Evolutionary conservation across 1,140 invertebrate species (phyloP), one percentile per base, ranked within the genome.

Genomic region (Zeugodacus cucurbitae): DNA sequence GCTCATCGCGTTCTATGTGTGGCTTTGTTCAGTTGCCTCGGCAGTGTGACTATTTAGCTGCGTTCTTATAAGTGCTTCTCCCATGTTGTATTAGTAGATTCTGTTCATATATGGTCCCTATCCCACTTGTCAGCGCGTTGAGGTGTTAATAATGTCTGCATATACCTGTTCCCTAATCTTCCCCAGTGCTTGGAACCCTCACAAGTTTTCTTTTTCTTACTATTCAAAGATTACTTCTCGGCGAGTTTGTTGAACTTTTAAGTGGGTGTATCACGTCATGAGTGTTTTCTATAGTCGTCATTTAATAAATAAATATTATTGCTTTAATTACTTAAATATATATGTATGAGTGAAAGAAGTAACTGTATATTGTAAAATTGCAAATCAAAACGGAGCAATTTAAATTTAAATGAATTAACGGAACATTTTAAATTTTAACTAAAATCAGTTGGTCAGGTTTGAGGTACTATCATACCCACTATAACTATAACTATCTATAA

Each of bases 121-220:
- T 34, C 44, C 41, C 74, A 82, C 74, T 41, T 82, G 41, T 48
- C 26, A 54, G n/a, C 74, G 74, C 41, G 44, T 82, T 48, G 41
- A 82, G 41, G 74, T 82, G 74, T 82, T 82, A 82, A 48, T 82
- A 48, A 82, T 54, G 74, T 82, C 74, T 82, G 44, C 74, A 62
- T 62, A 54, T 34, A 7, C 37, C 8, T 41, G 17, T 82, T 82
- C 74, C 41, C 41, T 82, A 82, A 82, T 37, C 74, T 82, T 29
- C 41, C 41, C 41, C 74, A 82, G 29, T 34, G 26, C 41, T 48
- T 82, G n/a, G 74, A 20, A 48, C 74, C 74, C 74, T 82, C 22
- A 26, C 41, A 82, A 48, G n/a, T 26, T 82, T 82, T 54, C 11
- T 26, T 82, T 48, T 82, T 82, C 22, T 82, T 82, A 82, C 74